These are phyloP conservation scores for Typhlichthys subterraneus DNA, from an alignment of 2,797 vertebrate species.

Conservation along the genomic window DNA sequence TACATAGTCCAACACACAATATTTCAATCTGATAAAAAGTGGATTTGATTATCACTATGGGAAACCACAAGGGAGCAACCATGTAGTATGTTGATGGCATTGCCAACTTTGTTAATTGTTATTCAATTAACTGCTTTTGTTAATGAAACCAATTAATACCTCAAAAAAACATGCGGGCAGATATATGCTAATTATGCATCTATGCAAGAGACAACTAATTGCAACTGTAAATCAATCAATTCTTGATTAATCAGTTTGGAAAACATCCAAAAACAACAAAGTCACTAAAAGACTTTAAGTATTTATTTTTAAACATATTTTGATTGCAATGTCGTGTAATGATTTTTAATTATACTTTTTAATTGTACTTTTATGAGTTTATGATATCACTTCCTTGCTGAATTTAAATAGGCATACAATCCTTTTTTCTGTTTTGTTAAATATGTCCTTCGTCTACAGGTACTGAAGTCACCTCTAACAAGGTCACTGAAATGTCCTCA, in stretches of 20 bases:
- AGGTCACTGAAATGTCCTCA: constrained; percentile 66
- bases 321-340: constrained; percentile 74
- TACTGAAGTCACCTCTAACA: constrained; percentile 51
- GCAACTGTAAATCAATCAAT: constrained; percentile 80
- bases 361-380: constrained; percentile 75
- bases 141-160: constrained; percentile 83
- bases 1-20: constrained; percentile 82
- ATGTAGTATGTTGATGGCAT: constrained; percentile 61
- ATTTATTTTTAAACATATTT: constrained; percentile 60
- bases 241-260: constrained; percentile 75
- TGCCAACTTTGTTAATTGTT: constrained; percentile 79
- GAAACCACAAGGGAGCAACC: constrained; percentile 78
- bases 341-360: constrained; percentile 74
- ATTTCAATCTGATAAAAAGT: constrained; percentile 80
- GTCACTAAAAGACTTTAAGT: constrained; percentile 78
- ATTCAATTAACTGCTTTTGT: constrained; percentile 80
- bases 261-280: constrained; percentile 78
- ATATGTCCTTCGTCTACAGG: constrained; percentile 62
- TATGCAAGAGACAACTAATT: constrained; percentile 77
- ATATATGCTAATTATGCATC: constrained; percentile 80
- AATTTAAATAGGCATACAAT: constrained; percentile 75
- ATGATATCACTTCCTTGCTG: constrained; percentile 73
- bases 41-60: constrained; percentile 75
- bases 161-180: constrained; percentile 69
- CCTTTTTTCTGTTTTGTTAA: constrained; percentile 60